A percentile compares a stretch with the other conserved stretches of the same genome.
Conservation (phyloP, 2,797 vertebrate genomes). For the Megaceryle alcyon region DNA sequence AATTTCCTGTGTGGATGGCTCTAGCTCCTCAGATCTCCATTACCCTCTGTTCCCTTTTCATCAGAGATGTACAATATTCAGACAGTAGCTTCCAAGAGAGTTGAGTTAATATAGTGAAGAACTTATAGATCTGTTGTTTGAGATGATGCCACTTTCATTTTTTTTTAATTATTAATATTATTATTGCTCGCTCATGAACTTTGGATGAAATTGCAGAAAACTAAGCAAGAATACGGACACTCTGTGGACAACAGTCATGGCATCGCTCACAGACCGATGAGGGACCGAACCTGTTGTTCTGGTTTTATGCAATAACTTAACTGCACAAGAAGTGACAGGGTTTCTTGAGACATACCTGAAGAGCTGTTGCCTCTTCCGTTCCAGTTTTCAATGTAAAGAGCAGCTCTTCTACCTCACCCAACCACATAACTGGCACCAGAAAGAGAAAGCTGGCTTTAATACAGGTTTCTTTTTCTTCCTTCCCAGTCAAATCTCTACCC, state of each 20-base stretch:
- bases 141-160: background rate
- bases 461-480: constrained; percentile 54
- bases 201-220: background rate
- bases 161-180: background rate
- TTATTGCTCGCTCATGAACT: background rate
- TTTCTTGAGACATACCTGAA: background rate
- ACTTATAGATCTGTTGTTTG: background rate
- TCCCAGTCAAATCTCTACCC: constrained; percentile 95
- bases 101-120: background rate
- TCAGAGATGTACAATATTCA: background rate
- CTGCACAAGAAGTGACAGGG: background rate
- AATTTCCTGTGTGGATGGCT: background rate
- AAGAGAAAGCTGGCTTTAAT: constrained; percentile 21
- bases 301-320: background rate
- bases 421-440: fast-evolving
- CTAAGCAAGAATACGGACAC: background rate
- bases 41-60: background rate
- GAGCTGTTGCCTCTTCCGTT: background rate
- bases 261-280: fast-evolving
- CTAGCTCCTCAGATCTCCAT: background rate
- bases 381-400: background rate
- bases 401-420: background rate
- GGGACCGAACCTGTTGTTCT: background rate
- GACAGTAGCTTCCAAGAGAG: background rate
- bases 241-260: background rate